Conservation (phyloP, 1,140 invertebrate genomes). For the Stegodyphus dumicola region DNA sequence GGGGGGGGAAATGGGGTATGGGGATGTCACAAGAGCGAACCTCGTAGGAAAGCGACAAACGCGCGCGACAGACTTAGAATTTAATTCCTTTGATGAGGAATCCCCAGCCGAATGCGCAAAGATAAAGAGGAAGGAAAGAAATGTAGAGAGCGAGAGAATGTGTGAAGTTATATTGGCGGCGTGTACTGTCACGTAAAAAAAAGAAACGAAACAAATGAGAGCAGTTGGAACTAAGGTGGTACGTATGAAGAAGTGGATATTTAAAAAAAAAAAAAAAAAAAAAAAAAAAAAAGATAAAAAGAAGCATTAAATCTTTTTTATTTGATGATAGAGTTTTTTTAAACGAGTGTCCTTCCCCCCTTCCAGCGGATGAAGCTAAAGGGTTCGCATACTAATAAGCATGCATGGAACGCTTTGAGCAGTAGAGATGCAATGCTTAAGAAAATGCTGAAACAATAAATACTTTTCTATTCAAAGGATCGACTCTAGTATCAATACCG, state of each 20-base stretch:
- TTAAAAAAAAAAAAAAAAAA: neutral
- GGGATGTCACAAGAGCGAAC: no score
- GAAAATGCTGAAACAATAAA: no score
- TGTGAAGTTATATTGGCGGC: neutral
- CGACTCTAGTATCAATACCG: no score
- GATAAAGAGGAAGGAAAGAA: neutral
- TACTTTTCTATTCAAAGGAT: no score
- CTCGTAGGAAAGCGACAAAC: neutral
- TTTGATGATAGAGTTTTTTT: no score
- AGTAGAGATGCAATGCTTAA: no score
- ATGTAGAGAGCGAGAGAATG: no score
- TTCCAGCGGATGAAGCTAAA: no score
- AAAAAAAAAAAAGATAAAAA: neutral
- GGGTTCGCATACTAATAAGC: no score
- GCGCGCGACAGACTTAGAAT: slow-evolving; percentile 10
- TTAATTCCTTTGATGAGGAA: slow-evolving; percentile 50
- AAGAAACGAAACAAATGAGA: neutral
- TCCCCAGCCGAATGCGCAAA: neutral
- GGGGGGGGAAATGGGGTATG: neutral
- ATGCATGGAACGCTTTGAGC: no score
- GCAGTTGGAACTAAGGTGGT: neutral
- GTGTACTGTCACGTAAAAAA: neutral
- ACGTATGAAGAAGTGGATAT: neutral
- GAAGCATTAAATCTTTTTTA: no score
- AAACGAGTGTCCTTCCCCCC: no score